Conservation (phyloP, 2,113 vertebrate species). For the Anolis carolinensis region DNA sequence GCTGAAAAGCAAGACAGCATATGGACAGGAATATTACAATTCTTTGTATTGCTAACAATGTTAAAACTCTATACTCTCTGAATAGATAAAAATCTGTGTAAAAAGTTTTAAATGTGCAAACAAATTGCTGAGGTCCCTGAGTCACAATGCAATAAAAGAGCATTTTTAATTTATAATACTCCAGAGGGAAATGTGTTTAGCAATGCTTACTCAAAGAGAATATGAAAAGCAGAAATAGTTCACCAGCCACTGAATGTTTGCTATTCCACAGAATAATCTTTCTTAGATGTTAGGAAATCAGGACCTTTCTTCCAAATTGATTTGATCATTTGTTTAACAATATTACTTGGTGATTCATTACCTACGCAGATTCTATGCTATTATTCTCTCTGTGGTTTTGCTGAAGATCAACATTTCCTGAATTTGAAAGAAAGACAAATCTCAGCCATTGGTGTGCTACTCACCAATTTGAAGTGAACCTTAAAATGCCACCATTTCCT, state of each 20-base stretch:
- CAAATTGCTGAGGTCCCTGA: constrained; percentile 36
- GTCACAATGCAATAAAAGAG: constrained; percentile 52
- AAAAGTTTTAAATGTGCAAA: constrained; percentile 58
- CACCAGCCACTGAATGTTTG: background rate
- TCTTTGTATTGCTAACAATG: constrained; percentile 51
- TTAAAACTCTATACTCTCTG: constrained; percentile 47
- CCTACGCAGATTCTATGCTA: background rate
- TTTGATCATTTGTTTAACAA: background rate
- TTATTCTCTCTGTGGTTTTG: background rate
- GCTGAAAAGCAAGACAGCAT: constrained; percentile 61
- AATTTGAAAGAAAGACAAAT: constrained; percentile 19
- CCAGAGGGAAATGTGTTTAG: constrained; percentile 48
- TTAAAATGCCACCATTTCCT: background rate
- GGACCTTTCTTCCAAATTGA: background rate
- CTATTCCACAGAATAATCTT: background rate
- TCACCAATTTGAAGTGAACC: background rate
- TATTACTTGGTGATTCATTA: background rate
- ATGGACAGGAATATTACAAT: constrained; percentile 63
- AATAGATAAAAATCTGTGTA: constrained; percentile 55
- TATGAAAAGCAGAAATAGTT: constrained; percentile 33
- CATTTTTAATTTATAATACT: constrained; percentile 55
- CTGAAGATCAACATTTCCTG: background rate
- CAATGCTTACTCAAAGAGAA: constrained; percentile 49
- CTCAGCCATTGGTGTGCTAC: background rate
- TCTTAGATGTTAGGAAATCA: background rate